Base-by-base conservation (phyloP, 2,888 invertebrate genomes). In the Catocala fraxini region DNA sequence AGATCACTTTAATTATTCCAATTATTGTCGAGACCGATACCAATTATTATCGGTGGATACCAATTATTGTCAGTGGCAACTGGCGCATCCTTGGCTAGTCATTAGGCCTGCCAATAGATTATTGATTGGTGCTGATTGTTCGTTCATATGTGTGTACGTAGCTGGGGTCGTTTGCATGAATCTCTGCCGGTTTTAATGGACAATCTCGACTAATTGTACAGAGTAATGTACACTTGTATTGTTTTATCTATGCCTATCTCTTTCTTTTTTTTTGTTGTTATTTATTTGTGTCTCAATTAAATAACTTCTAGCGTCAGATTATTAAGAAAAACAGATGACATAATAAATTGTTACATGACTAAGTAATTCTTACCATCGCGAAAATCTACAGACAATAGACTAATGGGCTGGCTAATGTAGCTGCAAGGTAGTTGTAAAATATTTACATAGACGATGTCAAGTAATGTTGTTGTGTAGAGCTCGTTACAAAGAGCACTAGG, bases 61-160 rank as follows among this genome's bases (percentile, higher is more conserved):
- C 90, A 91, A 91, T 91, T 88, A 92, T 84, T 78, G 81, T 75
- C 83, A 75, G 85, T 82, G 84, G 79, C 84, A 83, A 84, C 87
- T 75, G 83, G 64, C 80, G 79, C 84, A 90, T 91, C 93, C 93
- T 93, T 93, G 93, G 87, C 86, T 88, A 89, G 89, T 91, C 91
- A 93, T 93, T 93, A 93, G 82, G 83, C 84, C 84, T 88, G 90
- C 90, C 93, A 91, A 93, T 94, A 93, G 89, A 88, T 90, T 92
- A 93, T 94, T 94, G 93, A 94, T 94, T 93, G 93, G 93, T 92
- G 91, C 89, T 92, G 93, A 94, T 94, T 94, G 94, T 83, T 81
- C 75, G 82, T 80, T 77, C 79, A 80, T 84, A 83, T 75, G 78
- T 77, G 81, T 80, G 82, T 83, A 83, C 68, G 81, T 80, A 77